Conservation (phyloP, 64 coral and sea anemone genomes). For the Stylophora pistillata region DNA sequence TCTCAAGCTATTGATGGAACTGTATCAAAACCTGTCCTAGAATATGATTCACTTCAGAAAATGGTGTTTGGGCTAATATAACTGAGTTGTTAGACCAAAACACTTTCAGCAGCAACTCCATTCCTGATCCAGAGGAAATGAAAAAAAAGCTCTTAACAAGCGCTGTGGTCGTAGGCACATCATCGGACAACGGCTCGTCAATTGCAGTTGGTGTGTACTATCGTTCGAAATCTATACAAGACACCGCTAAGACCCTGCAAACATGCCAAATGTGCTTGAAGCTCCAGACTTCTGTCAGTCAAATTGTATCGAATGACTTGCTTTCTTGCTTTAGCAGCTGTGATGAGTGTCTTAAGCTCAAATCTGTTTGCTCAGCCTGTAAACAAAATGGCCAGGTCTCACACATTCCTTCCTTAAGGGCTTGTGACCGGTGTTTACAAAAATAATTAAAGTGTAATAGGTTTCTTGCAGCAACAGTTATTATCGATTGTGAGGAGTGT, state of each 20-base stretch:
- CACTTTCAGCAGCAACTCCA: constrained; percentile 31
- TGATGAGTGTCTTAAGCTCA: constrained; percentile 2
- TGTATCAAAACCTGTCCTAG: constrained; percentile 49
- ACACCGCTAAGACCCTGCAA: constrained; percentile 30
- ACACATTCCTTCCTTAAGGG: constrained; percentile 8
- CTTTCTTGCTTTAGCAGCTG: constrained; percentile 16
- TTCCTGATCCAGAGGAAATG: constrained; percentile 22
- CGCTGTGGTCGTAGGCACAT: constrained; percentile 8
- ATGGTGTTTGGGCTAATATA: constrained; percentile 47
- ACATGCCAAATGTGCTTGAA: constrained; percentile 32
- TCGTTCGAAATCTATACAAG: constrained; percentile 12
- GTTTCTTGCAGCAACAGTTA: neutral
- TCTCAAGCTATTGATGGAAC: constrained; percentile 43
- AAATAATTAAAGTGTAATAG: constrained; percentile 7
- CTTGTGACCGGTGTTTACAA: constrained; percentile 9
- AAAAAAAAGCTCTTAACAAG: constrained; percentile 52
- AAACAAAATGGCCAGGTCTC: constrained; percentile 41
- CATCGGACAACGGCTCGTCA: constrained; percentile 13
- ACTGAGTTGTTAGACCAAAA: constrained; percentile 35
- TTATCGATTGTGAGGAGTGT: constrained; percentile 40
- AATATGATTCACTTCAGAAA: constrained; percentile 55
- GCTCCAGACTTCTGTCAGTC: neutral
- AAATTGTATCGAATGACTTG: neutral
- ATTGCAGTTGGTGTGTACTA: constrained; percentile 38
- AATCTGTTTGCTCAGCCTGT: constrained; percentile 44